Evolutionary conservation across 1,140 invertebrate species (phyloP), one percentile per base, ranked within the genome.

Genomic region (Scaptodrosophila lebanonensis): DNA sequence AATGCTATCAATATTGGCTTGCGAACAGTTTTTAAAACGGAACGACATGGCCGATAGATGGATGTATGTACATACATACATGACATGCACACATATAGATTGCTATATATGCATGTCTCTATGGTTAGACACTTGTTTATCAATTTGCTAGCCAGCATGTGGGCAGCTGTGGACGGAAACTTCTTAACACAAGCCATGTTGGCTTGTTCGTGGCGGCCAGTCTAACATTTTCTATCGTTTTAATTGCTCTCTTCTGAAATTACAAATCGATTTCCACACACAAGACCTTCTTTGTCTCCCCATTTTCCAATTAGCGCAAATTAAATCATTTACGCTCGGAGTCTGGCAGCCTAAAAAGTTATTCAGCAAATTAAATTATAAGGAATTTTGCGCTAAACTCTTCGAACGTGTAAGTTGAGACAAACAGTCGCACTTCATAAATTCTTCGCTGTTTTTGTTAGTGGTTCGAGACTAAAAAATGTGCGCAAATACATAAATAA

Each of bases 1-100:
- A 79, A 68, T 54, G 64, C 73, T 79, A 77, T 77, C 73, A 79
- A 79, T 77, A 79, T 77, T 79, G 73, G 73, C 53, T 59, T 25
- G 52, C 65, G 75, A 57, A 66, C 68, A 68, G 67, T 77, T 79
- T 76, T 76, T 72, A 56, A 77, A 79, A 62, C n/a, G n/a, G n/a
- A n/a, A n/a, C n/a, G n/a, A n/a, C n/a, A n/a, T n/a, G n/a, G n/a
- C n/a, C n/a, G n/a, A n/a, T n/a, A n/a, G n/a, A n/a, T 54, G 38
- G 47, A 32, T 32, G 22, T 44, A 38, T 27, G 50, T 48, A 39
- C 25, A 39, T 39, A 35, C 3, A 45, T 30, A 50, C 47, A 50
- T n/a, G 40, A 65, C 33, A 65, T 38, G 39, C 38, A 50, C 53
- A 68, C 36, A 49, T 35, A 56, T 15, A 54, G 16, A 63, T 50